phyloP scores from a whole-genome alignment of 2,113 vertebrate species.

The Loxodonta africana region DNA sequence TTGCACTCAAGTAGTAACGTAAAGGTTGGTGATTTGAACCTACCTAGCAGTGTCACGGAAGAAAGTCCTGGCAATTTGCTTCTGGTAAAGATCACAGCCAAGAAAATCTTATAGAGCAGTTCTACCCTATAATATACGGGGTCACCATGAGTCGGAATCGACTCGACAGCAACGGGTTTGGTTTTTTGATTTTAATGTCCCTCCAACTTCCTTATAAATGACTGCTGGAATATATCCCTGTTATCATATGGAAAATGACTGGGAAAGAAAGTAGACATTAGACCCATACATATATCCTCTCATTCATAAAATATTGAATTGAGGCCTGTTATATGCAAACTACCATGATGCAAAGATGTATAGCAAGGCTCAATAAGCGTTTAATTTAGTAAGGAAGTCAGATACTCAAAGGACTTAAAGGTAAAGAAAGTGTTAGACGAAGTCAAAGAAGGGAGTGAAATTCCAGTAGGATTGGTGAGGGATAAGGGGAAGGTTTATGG shows the following conservation, averaged over 20 bases:
- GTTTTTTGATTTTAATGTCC: not conserved
- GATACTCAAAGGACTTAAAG: constrained; percentile 13
- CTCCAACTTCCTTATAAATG: constrained; percentile 14
- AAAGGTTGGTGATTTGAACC: not conserved
- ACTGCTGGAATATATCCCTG: constrained; percentile 25
- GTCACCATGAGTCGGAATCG: too few species aligned
- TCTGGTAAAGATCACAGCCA: not conserved
- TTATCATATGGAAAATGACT: constrained; percentile 24
- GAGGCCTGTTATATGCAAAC: constrained; percentile 5
- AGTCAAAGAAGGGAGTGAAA: constrained; percentile 15
- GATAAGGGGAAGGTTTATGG: not conserved
- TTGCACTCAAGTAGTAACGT: not conserved
- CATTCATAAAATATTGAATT: constrained; percentile 36
- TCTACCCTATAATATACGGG: not conserved
- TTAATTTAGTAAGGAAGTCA: constrained; percentile 49
- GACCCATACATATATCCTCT: not conserved
- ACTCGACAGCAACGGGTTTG: too few species aligned
- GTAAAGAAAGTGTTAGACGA: constrained; percentile 11
- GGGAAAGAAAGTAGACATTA: constrained; percentile 11
- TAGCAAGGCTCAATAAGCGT: not conserved
- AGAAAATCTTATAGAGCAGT: not conserved
- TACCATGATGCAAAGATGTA: not conserved
- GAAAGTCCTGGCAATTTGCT: not conserved
- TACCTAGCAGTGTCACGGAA: not conserved
- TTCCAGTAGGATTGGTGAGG: not conserved